phyloP scores from a whole-genome alignment of 2,888 invertebrate species.

The Tetragonula carbonaria region DNA sequence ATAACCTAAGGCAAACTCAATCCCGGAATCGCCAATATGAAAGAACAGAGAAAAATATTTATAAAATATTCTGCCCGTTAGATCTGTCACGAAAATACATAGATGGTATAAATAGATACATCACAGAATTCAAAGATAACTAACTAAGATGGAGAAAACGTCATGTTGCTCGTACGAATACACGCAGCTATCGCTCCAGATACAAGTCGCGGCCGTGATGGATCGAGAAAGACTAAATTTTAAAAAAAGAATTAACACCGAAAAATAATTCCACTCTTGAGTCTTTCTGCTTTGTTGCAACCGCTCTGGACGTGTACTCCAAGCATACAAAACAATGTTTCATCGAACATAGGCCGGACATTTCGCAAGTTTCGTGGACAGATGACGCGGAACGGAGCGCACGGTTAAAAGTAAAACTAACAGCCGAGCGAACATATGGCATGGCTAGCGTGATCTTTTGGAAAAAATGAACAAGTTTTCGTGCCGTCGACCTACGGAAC shows the following conservation, averaged over 20 bases:
- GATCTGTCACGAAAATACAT: background rate
- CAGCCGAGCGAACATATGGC: conserved; percentile 21
- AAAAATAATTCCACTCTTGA: background rate
- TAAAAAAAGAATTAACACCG: background rate
- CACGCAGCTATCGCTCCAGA: background rate
- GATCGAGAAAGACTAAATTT: background rate
- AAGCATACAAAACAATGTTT: background rate
- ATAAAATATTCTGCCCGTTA: no score
- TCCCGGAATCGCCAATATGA: no score
- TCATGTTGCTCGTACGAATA: background rate
- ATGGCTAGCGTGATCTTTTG: conserved; percentile 40
- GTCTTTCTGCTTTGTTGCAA: no score
- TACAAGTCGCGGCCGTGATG: background rate
- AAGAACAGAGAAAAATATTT: background rate
- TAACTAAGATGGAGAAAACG: background rate
- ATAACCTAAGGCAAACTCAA: no score
- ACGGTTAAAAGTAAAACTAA: conserved; percentile 31
- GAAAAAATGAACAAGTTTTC: conserved; percentile 39
- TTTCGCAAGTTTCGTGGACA: conserved; percentile 20
- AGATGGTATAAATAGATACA: background rate
- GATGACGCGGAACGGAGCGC: conserved; percentile 27
- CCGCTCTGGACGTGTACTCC: background rate
- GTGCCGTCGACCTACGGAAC: conserved; percentile 21
- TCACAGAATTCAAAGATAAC: no score
- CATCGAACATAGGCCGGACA: background rate